Conservation (phyloP, 2,113 vertebrate species). For the Mungos mungo region DNA sequence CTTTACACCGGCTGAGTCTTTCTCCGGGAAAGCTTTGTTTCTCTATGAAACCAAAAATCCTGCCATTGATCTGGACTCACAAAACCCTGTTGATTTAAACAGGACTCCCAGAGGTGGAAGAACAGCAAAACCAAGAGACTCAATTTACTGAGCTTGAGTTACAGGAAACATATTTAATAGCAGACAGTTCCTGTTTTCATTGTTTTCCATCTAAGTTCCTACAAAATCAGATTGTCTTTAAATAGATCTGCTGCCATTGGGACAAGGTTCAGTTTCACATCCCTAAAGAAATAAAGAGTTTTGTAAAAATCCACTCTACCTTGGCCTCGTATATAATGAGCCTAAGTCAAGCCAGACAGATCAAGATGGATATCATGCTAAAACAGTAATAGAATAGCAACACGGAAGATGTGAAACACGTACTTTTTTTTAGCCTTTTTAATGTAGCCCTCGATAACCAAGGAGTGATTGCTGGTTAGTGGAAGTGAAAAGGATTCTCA, state of each 20-base stretch:
- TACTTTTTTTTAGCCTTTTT: background rate
- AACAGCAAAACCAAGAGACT: slow-evolving; percentile 53
- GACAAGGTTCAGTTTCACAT: slow-evolving; percentile 71
- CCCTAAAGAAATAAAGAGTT: slow-evolving; percentile 66
- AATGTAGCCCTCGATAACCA: slow-evolving; percentile 4
- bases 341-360: slow-evolving; percentile 45
- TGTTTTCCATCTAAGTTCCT: slow-evolving; percentile 68
- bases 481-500: slow-evolving; percentile 30
- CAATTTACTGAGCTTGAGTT: slow-evolving; percentile 65
- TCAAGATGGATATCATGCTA: slow-evolving; percentile 47
- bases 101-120: slow-evolving; percentile 42
- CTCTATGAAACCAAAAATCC: slow-evolving; percentile 53
- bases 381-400: slow-evolving; percentile 46
- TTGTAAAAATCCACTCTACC: slow-evolving; percentile 60
- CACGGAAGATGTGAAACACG: slow-evolving; percentile 33
- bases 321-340: slow-evolving; percentile 56
- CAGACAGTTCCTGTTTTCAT: slow-evolving; percentile 77
- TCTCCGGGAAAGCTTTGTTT: slow-evolving; percentile 59
- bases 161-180: slow-evolving; percentile 75
- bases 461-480: background rate
- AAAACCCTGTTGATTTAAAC: slow-evolving; percentile 68
- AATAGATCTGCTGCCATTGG: slow-evolving; percentile 59
- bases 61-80: slow-evolving; percentile 50
- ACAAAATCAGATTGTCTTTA: slow-evolving; percentile 74
- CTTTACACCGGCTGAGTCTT: background rate